phyloP scores from a whole-genome alignment of 2,113 vertebrate species.

The Motacilla alba region DNA sequence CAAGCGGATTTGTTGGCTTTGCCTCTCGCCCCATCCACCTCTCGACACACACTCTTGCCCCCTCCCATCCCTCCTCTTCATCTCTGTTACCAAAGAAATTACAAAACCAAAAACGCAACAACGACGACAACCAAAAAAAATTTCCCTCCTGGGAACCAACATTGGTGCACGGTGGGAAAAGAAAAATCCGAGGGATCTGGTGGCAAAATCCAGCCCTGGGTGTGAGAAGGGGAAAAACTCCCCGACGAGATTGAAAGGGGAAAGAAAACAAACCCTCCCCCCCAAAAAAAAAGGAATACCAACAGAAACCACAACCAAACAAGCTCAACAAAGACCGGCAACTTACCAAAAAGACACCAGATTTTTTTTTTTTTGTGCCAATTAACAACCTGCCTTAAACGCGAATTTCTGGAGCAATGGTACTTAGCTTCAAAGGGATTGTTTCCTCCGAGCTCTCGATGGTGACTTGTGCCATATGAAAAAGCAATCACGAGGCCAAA shows the following conservation, averaged over 20 bases:
- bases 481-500: slow-evolving; percentile 55
- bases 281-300: neutral
- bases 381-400: slow-evolving; percentile 95
- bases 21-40: neutral
- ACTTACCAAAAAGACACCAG: slow-evolving; percentile 38
- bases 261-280: neutral
- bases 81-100: slow-evolving; percentile 72
- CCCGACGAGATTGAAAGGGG: neutral
- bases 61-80: neutral
- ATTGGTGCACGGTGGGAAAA: neutral
- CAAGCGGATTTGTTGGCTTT: slow-evolving; percentile 26
- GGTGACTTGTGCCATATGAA: slow-evolving; percentile 71
- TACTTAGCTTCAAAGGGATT: slow-evolving; percentile 41
- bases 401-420: slow-evolving; percentile 77
- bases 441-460: slow-evolving; percentile 68
- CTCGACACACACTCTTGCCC: neutral
- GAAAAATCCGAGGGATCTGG: neutral
- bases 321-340: slow-evolving; percentile 26
- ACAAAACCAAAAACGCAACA: slow-evolving; percentile 39
- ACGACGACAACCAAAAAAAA: neutral
- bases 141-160: neutral
- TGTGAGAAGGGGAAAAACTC: neutral
- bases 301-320: slow-evolving; percentile 19
- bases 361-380: slow-evolving; percentile 80
- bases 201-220: neutral